These are phyloP conservation scores for Dallia pectoralis DNA, from an alignment of 2,797 vertebrate species.

Conservation along the genomic window DNA sequence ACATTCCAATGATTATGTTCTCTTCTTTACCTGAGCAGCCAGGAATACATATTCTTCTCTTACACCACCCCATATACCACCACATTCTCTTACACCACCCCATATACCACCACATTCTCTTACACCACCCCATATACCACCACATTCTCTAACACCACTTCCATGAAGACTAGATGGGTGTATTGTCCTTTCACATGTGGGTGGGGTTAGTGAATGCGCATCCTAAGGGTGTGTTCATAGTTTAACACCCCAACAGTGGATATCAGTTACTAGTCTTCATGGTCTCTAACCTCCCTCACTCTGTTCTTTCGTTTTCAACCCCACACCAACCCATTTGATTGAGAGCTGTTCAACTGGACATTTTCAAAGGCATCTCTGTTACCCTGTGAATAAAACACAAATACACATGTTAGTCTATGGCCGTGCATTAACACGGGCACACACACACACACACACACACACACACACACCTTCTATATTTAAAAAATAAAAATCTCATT, in stretches of 20 bases:
- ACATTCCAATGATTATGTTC: conserved; percentile 44
- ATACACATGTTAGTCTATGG: conserved; percentile 35
- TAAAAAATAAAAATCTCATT: neutral
- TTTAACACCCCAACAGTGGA: conserved; percentile 50
- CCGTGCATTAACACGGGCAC: neutral
- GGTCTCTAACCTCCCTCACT: conserved; percentile 21
- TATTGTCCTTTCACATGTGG: conserved; percentile 40
- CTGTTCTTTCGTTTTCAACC: conserved; percentile 58
- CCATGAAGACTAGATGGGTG: conserved; percentile 20
- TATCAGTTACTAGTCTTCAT: conserved; percentile 40
- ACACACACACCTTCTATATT: conserved; percentile 10
- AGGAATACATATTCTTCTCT: conserved; percentile 28
- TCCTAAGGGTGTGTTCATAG: conserved; percentile 30
- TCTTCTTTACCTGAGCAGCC: conserved; percentile 69
- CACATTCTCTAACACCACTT: conserved; percentile 34
- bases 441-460: conserved; percentile 4
- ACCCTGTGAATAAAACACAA: conserved; percentile 70
- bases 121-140: conserved; percentile 24
- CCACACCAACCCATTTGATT: conserved; percentile 76
- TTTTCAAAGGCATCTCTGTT: conserved; percentile 90
- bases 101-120: conserved; percentile 15
- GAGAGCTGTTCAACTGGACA: conserved; percentile 91
- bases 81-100: conserved; percentile 6
- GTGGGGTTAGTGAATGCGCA: neutral
- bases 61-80: conserved; percentile 12